Conservation (phyloP, 2,113 vertebrate genomes). For the Pollimyrus isidori region DNA sequence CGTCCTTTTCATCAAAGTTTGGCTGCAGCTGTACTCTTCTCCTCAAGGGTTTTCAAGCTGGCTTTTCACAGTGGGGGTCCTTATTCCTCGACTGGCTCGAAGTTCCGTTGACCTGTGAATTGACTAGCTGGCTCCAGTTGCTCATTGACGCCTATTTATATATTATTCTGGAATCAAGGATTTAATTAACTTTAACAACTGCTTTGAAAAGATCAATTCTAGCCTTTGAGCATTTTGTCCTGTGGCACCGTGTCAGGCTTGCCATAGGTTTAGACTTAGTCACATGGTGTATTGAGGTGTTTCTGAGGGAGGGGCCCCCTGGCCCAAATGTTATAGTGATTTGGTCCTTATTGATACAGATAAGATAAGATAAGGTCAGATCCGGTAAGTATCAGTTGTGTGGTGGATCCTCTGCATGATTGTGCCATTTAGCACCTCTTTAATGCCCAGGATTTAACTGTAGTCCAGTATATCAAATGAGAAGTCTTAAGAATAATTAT, state of each 20-base stretch:
- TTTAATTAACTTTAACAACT: neutral
- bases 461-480: neutral
- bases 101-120: neutral
- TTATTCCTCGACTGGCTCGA: neutral
- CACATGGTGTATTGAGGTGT: neutral
- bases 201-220: neutral
- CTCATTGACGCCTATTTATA: neutral
- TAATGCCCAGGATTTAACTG: neutral
- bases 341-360: neutral
- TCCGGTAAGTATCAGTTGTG: neutral
- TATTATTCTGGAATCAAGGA: neutral
- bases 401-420: neutral
- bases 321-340: neutral
- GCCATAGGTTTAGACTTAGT: neutral
- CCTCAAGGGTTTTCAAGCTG: neutral
- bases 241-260: neutral
- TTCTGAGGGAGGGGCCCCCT: neutral
- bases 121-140: neutral
- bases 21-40: conserved; percentile 4
- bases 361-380: neutral
- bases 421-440: neutral
- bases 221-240: neutral
- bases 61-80: neutral
- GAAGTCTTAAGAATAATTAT: neutral
- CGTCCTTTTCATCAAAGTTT: conserved; percentile 3